phyloP scores from a whole-genome alignment of 1,140 invertebrate genomes.

The Leptinotarsa undecemlineata region DNA sequence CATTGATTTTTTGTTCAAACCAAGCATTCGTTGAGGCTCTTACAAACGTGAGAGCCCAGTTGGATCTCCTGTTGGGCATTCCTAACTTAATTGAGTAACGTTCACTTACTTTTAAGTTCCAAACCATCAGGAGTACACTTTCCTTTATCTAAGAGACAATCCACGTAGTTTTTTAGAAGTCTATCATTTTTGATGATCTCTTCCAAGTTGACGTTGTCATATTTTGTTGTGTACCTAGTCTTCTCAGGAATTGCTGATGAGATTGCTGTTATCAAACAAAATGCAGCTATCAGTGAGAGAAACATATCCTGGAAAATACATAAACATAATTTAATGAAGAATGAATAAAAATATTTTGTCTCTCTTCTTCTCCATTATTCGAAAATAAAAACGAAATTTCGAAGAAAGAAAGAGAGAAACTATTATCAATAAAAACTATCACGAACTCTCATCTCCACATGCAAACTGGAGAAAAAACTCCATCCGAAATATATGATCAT shows the following conservation, averaged over 20 bases:
- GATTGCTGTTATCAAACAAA: neutral
- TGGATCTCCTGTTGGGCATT: neutral
- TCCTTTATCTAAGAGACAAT: constrained; percentile 70
- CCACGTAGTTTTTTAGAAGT: constrained; percentile 66
- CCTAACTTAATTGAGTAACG: neutral
- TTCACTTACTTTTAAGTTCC: constrained; percentile 69
- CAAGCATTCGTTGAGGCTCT: no score
- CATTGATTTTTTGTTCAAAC: no score
- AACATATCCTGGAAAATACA: constrained; percentile 16
- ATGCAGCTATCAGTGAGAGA: neutral
- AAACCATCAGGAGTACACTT: constrained; percentile 71
- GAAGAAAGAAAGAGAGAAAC: no score
- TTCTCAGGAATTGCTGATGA: constrained; percentile 7
- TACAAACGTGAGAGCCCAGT: neutral
- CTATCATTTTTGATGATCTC: constrained; percentile 69
- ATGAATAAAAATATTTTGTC: neutral
- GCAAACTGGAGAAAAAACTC: no score
- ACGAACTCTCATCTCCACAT: no score
- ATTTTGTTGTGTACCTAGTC: constrained; percentile 69
- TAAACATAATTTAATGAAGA: neutral
- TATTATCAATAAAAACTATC: no score
- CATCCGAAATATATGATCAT: no score
- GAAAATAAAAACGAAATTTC: no score
- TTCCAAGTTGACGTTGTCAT: constrained; percentile 72
- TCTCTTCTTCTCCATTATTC: neutral